A percentile compares a stretch with the other conserved stretches of the same genome.
Evolutionary conservation across 2,797 vertebrate genomes (phyloP).

Genomic region (Ctenosaura bakeri): DNA sequence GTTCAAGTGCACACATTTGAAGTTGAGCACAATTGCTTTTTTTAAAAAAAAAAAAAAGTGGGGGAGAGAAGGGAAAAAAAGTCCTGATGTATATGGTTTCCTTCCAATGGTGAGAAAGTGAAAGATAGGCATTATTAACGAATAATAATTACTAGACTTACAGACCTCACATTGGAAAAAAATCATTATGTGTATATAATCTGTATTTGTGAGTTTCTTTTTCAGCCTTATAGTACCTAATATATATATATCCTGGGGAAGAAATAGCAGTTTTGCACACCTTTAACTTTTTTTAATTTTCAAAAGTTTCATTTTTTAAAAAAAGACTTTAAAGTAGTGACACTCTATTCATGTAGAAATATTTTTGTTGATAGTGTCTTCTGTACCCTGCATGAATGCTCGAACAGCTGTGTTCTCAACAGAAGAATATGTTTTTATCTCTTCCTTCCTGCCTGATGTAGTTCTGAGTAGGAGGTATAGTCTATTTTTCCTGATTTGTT

Average conservation of each 20-base stretch:
- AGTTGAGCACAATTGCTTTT: not conserved
- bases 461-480: constrained; percentile 68
- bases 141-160: not conserved
- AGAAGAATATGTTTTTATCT: constrained; percentile 53
- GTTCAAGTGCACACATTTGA: not conserved
- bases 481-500: constrained; percentile 75
- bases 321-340: not conserved
- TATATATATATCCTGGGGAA: not conserved
- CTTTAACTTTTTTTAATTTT: not conserved
- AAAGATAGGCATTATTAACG: not conserved
- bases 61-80: too few relatives aligned
- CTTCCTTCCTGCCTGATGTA: constrained; percentile 62
- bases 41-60: not conserved
- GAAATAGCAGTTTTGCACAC: not conserved
- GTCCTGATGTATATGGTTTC: not conserved
- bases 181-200: not conserved
- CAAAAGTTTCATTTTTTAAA: not conserved
- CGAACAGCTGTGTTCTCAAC: constrained; percentile 64
- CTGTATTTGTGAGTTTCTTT: not conserved
- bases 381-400: constrained; percentile 41
- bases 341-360: not conserved
- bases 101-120: not conserved
- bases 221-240: not conserved
- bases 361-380: constrained; percentile 42
- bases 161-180: not conserved